phyloP scores from a whole-genome alignment of 2,113 vertebrate genomes.

The Willisornis vidua region DNA sequence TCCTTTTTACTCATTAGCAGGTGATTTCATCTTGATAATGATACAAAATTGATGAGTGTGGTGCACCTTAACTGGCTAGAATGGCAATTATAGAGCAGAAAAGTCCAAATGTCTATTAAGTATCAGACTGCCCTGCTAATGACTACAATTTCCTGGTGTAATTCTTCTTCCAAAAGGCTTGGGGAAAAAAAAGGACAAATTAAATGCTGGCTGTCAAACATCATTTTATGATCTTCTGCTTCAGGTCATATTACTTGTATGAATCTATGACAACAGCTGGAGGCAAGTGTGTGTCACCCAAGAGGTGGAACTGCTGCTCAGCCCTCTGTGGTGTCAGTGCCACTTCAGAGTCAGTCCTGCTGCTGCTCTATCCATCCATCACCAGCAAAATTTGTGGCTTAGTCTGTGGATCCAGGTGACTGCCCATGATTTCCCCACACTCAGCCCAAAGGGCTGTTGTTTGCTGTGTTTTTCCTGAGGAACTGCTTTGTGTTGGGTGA shows the following conservation, averaged over 20 bases:
- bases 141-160: conserved; percentile 5
- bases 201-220: background rate
- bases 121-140: background rate
- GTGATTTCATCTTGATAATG: background rate
- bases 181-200: background rate
- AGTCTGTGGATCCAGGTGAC: background rate
- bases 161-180: conserved; percentile 8
- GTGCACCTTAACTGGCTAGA: background rate
- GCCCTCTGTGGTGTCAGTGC: background rate
- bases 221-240: background rate
- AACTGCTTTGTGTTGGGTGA: background rate
- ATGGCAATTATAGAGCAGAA: background rate
- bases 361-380: background rate
- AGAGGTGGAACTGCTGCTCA: background rate
- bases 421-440: background rate
- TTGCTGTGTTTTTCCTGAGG: background rate
- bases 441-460: background rate
- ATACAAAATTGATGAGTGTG: background rate
- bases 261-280: background rate
- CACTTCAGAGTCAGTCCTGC: background rate
- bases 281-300: background rate
- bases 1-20: background rate
- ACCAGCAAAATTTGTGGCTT: background rate
- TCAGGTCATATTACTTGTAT: background rate
- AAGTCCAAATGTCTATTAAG: background rate